Conservation (phyloP, 2,888 invertebrate genomes). For the Polydrusus tereticollis region DNA sequence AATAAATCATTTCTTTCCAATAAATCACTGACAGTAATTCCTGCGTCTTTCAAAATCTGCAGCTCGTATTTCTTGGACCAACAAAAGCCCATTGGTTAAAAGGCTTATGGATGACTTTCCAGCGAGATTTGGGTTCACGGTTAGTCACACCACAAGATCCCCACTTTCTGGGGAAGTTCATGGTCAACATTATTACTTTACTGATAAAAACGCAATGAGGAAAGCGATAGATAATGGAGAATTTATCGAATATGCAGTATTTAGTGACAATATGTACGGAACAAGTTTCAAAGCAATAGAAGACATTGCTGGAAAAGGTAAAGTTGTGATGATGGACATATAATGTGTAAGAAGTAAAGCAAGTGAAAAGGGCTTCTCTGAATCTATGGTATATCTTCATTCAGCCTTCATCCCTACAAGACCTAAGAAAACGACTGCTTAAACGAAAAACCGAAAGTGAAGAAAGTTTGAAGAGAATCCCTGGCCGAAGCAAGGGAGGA, state of each 20-base stretch:
- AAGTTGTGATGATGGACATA: conserved; percentile 92
- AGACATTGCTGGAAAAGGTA: conserved; percentile 70
- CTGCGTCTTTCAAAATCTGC: conserved; percentile 88
- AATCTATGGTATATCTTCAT: conserved; percentile 90
- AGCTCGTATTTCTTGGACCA: conserved; percentile 97
- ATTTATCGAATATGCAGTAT: conserved; percentile 93
- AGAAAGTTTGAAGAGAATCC: conserved; percentile 83
- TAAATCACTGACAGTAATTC: no score
- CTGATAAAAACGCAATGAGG: conserved; percentile 82
- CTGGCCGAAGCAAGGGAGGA: conserved; percentile 84
- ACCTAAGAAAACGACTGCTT: conserved; percentile 80
- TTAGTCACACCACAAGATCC: conserved; percentile 91
- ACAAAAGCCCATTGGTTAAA: conserved; percentile 93
- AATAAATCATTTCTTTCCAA: no score
- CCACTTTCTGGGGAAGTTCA: conserved; percentile 84
- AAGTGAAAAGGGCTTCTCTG: conserved; percentile 73
- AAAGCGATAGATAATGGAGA: conserved; percentile 81
- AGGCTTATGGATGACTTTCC: conserved; percentile 89
- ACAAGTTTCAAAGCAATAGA: conserved; percentile 92
- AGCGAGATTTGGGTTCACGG: conserved; percentile 92
- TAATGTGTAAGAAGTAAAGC: conserved; percentile 95
- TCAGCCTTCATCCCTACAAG: conserved; percentile 89
- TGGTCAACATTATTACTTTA: conserved; percentile 91
- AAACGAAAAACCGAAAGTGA: conserved; percentile 92
- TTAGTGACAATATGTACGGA: conserved; percentile 96